Conservation (phyloP, 2,113 vertebrate species). For the Chelonoidis abingdonii region DNA sequence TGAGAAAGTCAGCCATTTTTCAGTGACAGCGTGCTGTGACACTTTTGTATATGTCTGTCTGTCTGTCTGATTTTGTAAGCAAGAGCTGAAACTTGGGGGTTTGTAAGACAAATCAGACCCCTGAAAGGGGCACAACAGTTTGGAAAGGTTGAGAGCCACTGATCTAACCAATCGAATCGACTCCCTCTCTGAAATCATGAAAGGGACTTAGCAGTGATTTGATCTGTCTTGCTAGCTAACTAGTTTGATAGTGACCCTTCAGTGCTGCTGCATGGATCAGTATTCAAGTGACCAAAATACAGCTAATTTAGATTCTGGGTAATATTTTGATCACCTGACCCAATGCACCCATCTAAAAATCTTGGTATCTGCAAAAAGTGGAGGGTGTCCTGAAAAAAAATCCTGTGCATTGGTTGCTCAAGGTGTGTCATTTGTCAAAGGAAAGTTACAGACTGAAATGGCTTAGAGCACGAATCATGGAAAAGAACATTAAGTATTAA, state of each 20-base stretch:
- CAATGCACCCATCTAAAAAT: neutral
- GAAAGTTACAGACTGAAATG: neutral
- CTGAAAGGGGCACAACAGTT: too few species aligned
- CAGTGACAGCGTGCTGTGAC: too few species aligned
- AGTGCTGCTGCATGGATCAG: neutral
- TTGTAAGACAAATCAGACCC: too few species aligned
- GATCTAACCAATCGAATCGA: neutral
- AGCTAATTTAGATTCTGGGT: neutral
- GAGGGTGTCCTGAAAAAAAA: neutral
- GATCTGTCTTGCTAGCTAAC: neutral
- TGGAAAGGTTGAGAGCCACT: too few species aligned
- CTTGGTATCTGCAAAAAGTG: neutral
- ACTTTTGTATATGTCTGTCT: too few species aligned
- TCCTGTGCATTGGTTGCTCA: neutral
- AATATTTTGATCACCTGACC: neutral
- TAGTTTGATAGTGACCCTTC: neutral
- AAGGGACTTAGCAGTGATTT: neutral
- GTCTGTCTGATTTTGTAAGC: too few species aligned
- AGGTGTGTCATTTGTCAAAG: neutral
- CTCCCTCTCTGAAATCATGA: neutral
- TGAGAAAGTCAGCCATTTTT: too few species aligned
- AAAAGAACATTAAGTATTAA: neutral
- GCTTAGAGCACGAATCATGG: neutral
- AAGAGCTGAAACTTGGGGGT: too few species aligned
- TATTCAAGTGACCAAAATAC: neutral